Base-by-base conservation (phyloP, 2,113 vertebrate genomes). In the Cyphotilapia sp. region DNA sequence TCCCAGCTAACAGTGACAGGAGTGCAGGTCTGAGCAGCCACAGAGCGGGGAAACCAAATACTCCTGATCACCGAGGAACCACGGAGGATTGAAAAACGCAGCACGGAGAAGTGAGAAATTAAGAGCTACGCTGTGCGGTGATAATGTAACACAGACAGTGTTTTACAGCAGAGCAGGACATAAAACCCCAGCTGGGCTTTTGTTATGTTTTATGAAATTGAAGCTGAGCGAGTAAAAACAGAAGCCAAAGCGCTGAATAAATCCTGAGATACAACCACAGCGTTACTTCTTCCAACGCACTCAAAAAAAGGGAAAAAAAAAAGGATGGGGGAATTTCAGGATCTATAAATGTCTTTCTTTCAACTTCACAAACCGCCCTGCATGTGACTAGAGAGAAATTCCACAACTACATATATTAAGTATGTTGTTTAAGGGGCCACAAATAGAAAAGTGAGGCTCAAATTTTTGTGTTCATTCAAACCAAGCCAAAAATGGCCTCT, bases 161-260 rank as follows among this genome's bases (percentile, higher is more conserved):
- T 88, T 89, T 90, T 74, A 91, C 86, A 85, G 31, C 88, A 83
- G 66, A 9, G n/a, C 33, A 22, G 80, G 47, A 84, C 83, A 84
- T 82, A 42, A 87, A 93, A 87, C 53, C 66, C 29, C 89, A 84
- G 92, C 85, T 84, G 87, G 78, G 53, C 4, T 57, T 86, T 82
- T 83, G 45, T 84, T 84, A 78, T 78, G 49, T 78, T 84, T 86
- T 42, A 87, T 63, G 85, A 86, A 88, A 91, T 14, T 51, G 35
- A 88, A 82, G 56, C 51, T 8, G 76, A 89, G 81, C 22, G 63
- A 87, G 76, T 71, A 80, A 85, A 78, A 88, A 83, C 56, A 85
- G 40, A 27, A 74, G 81, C 53, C 29, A 56, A 83, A 90, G 59
- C 11, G 4, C 61, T n/a, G 40, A n/a, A 40, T 86, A 82, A 85